phyloP scores from a whole-genome alignment of 2,797 vertebrate species.

The Crypturellus tataupa region DNA sequence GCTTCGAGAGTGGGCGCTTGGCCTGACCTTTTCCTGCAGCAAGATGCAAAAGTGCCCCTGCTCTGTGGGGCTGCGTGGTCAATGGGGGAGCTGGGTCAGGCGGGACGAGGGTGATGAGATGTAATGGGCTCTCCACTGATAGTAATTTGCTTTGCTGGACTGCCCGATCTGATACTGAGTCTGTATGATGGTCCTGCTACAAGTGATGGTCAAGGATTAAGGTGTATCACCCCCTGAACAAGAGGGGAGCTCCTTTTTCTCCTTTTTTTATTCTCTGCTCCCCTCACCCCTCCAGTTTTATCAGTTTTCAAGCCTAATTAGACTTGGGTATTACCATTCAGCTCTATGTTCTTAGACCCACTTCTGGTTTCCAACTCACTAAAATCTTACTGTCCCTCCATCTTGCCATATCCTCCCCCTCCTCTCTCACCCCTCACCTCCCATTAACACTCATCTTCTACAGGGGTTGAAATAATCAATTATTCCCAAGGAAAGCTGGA shows the following conservation, averaged over 20 bases:
- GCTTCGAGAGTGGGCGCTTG: too few relatives aligned
- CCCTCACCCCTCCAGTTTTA: neutral
- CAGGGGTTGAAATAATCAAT: neutral
- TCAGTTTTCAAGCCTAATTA: neutral
- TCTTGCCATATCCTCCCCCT: neutral
- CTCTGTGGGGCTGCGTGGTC: neutral
- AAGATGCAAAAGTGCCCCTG: neutral
- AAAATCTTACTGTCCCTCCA: neutral
- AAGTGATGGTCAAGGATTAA: neutral
- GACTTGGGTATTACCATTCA: neutral
- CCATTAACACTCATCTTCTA: neutral
- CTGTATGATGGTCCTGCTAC: neutral
- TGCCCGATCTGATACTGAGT: neutral
- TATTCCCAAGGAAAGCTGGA: neutral
- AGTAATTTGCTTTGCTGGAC: neutral
- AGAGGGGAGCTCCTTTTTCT: neutral
- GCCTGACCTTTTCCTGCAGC: neutral
- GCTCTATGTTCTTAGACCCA: neutral
- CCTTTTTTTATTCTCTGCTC: neutral
- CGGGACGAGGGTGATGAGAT: neutral
- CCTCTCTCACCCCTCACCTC: neutral
- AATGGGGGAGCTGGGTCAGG: neutral
- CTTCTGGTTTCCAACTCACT: neutral
- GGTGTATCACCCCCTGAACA: rapidly evolving
- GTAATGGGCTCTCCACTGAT: neutral